Evolutionary conservation across 2,888 invertebrate species (phyloP).

Genomic region (Chymomyza amoena): DNA sequence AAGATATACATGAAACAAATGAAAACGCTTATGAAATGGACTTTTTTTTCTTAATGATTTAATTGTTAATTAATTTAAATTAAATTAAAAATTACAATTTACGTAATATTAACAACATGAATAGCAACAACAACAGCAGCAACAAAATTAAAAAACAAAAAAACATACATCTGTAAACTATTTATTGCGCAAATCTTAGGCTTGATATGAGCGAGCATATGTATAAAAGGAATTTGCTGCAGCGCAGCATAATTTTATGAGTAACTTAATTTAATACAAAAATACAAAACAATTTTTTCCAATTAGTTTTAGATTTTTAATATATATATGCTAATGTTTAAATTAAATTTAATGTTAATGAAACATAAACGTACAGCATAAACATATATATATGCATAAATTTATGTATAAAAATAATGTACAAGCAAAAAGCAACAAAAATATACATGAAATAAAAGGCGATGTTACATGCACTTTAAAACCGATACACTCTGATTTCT

Average conservation of each 20-base stretch:
- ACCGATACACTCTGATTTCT: not conserved
- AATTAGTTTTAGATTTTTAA: not conserved
- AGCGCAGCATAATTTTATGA: not conserved
- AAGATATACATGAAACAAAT: slow-evolving; percentile 53
- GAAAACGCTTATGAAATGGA: slow-evolving; percentile 64
- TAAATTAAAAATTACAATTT: slow-evolving; percentile 9
- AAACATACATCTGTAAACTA: not conserved
- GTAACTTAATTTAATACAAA: not conserved
- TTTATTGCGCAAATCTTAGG: not conserved
- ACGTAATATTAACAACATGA: not conserved
- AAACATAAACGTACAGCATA: not conserved
- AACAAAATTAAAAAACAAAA: not conserved
- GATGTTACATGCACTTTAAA: not conserved
- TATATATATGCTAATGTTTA: not conserved
- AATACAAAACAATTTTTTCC: not conserved
- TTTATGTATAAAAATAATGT: not conserved
- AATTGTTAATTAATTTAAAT: slow-evolving; percentile 36
- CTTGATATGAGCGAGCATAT: not conserved
- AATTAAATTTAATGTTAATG: not conserved
- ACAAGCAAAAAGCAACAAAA: not conserved
- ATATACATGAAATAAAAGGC: not conserved
- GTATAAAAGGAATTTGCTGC: not conserved
- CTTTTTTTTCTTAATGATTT: slow-evolving; percentile 59
- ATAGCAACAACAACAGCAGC: not conserved
- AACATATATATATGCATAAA: not conserved